These are phyloP conservation scores for Serripes groenlandicus DNA, from an alignment of 2,888 invertebrate species.

Conservation along the genomic window DNA sequence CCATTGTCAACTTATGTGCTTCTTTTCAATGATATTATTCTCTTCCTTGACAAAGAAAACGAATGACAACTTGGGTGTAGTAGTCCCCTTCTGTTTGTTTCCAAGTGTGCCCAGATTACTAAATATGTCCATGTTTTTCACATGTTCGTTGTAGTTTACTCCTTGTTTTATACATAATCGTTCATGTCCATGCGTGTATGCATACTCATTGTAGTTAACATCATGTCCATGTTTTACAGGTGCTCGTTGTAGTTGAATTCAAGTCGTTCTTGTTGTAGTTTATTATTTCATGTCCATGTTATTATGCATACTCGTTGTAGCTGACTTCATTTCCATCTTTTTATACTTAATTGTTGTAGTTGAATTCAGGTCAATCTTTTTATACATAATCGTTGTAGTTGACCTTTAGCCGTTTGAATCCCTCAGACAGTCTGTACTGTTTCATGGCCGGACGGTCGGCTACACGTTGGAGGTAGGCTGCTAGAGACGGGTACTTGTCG, in stretches of 20 bases:
- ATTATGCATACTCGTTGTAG: background rate
- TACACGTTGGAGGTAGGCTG: slow-evolving; percentile 68
- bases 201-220: background rate
- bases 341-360: background rate
- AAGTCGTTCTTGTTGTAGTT: background rate
- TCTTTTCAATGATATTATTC: no score
- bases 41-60: no score
- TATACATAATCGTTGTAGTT: slow-evolving; percentile 75
- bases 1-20: no score
- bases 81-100: background rate
- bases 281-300: background rate
- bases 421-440: slow-evolving; percentile 69
- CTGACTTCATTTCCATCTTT: background rate
- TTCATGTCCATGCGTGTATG: background rate
- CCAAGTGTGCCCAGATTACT: no score
- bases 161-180: background rate
- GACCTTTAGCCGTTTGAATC: slow-evolving; percentile 68
- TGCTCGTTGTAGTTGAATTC: background rate
- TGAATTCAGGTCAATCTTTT: background rate
- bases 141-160: no score
- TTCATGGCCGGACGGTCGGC: slow-evolving; percentile 70
- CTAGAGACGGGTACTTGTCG: slow-evolving; percentile 71
- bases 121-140: no score
- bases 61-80: no score
- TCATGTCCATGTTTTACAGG: background rate